phyloP scores from a whole-genome alignment of 2,888 invertebrate species.

The Chloroclystis v-ata region DNA sequence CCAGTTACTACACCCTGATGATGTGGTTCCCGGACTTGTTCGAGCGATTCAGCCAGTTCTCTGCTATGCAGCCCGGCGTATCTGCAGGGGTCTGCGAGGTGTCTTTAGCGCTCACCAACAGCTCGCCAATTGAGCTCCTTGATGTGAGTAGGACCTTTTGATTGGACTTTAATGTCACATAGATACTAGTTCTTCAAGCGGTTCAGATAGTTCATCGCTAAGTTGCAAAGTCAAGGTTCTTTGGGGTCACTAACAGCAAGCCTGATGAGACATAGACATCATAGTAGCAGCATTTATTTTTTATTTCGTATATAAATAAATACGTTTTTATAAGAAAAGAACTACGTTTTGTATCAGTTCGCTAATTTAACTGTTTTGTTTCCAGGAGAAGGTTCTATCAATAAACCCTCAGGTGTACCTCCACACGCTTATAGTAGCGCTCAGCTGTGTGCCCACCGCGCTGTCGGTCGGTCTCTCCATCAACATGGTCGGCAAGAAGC shows the following conservation, averaged over 20 bases:
- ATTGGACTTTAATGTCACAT: not conserved
- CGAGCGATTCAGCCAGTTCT: conserved; percentile 78
- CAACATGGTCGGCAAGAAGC: conserved; percentile 77
- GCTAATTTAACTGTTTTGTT: too few species aligned
- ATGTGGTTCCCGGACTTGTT: conserved; percentile 86
- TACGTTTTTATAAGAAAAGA: too few species aligned
- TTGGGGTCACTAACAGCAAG: too few species aligned
- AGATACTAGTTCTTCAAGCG: too few species aligned
- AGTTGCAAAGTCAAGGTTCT: too few species aligned
- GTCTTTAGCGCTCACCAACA: conserved; percentile 59
- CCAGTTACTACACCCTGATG: conserved; percentile 79
- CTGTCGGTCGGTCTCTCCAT: conserved; percentile 77
- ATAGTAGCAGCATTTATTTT: not conserved
- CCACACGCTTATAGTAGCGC: conserved; percentile 76
- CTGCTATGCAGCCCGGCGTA: conserved; percentile 53
- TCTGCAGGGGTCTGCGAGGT: conserved; percentile 77
- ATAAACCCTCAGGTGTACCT: conserved; percentile 72
- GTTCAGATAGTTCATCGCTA: too few species aligned
- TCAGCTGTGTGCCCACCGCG: conserved; percentile 78
- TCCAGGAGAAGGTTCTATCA: conserved; percentile 44
- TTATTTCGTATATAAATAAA: too few species aligned
- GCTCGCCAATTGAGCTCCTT: conserved; percentile 31
- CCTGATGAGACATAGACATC: not conserved
- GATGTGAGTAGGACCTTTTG: conserved; percentile 33
- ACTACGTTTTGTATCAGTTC: too few species aligned